Conservation (phyloP, 1,140 invertebrate species). For the Lepidostoma basale region DNA sequence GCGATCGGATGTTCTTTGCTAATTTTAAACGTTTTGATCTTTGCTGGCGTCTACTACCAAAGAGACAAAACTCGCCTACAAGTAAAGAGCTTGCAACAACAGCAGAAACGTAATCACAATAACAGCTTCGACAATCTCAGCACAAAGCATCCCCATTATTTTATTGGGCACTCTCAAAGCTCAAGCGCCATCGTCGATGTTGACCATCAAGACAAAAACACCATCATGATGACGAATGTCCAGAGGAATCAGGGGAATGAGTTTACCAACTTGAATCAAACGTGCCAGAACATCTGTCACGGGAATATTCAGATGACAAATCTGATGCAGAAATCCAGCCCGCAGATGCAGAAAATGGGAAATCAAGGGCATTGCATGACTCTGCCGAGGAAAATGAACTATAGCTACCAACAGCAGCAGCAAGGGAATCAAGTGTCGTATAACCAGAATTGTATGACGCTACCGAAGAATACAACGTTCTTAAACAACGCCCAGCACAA, state of each 20-base stretch:
- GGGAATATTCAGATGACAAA: conserved; percentile 66
- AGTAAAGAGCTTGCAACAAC: conserved; percentile 76
- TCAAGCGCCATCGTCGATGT: conserved; percentile 80
- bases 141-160: conserved; percentile 71
- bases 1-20: conserved; percentile 86
- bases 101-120: conserved; percentile 71
- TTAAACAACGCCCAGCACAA: conserved; percentile 62
- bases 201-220: conserved; percentile 73
- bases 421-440: conserved; percentile 56
- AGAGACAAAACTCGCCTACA: conserved; percentile 80
- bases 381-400: conserved; percentile 67
- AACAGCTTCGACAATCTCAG: conserved; percentile 72
- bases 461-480: conserved; percentile 64
- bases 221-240: conserved; percentile 66
- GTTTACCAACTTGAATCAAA: conserved; percentile 53
- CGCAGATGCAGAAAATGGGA: conserved; percentile 58
- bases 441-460: conserved; percentile 63
- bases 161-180: conserved; percentile 70
- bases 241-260: conserved; percentile 56
- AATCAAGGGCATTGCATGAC: conserved; percentile 67
- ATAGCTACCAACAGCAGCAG: conserved; percentile 57
- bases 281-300: conserved; percentile 63
- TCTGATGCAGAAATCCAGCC: conserved; percentile 64
- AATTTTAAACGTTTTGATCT: conserved; percentile 85
- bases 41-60: conserved; percentile 86